Evolutionary conservation across 2,888 invertebrate species (phyloP), one percentile per base, ranked within the genome.

Genomic region (Selenia dentaria): DNA sequence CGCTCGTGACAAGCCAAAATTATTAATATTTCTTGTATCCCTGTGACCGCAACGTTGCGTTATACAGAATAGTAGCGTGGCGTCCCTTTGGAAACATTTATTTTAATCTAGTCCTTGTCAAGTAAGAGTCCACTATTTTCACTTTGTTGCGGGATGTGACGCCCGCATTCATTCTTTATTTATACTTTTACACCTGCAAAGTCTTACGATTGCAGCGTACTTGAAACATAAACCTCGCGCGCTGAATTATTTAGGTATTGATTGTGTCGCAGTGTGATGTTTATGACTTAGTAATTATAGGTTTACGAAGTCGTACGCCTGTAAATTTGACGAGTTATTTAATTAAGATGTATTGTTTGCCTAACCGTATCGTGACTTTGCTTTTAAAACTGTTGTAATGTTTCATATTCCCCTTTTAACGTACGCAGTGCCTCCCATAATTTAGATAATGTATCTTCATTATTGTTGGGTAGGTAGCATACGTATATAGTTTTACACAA

Each of bases 291-390:
- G 80, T 83, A 78, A 85, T 83, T 80, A 82, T 70, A 70, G 34
- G 47, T 48, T 42, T 38, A 41, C 31, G 36, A 37, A 36, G 25
- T 41, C 32, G 36, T 35, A 31, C 33, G 47, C 37, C 66, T 64
- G 70, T 68, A 68, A 73, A 69, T 76, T 78, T 74, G 74, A 70
- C 75, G 71, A 65, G 62, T 55, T 37, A 72, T 82, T 80, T 87
- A 87, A 88, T 87, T 86, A 84, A 84, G 82, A 83, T 73, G 75
- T 81, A 87, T 88, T 84, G 83, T 86, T 80, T 73, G 72, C 70
- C 70, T 61, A 35, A 34, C 20, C 70, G 74, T 70, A 65, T 75
- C 83, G 74, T 83, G 84, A 84, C 82, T 83, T 67, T 66, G 75
- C 74, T 71, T 82, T 83, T 76, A 77, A 84, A 81, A 82, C 78